Evolutionary conservation across 2,888 invertebrate genomes (phyloP).

Genomic region (Drosophila infuscata): DNA sequence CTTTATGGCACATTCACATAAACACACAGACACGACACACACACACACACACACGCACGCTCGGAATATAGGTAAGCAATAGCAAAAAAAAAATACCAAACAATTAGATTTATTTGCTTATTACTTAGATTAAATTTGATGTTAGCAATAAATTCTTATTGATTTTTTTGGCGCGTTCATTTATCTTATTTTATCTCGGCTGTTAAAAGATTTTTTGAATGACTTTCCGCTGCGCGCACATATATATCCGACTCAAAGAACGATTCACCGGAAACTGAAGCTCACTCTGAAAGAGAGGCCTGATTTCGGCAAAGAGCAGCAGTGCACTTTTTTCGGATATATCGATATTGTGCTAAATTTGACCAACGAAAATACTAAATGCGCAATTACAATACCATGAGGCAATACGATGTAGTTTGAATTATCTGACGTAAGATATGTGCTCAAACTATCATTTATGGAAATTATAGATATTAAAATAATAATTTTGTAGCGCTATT

Average conservation of each 20-base stretch:
- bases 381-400: not conserved
- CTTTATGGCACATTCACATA: constrained; percentile 24
- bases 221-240: constrained; percentile 3
- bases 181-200: constrained; percentile 23
- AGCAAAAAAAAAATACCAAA: constrained; percentile 1
- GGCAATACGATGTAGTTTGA: not conserved
- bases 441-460: not conserved
- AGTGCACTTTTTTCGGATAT: constrained; percentile 28
- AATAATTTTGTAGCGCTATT: not conserved
- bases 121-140: constrained; percentile 11
- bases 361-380: constrained; percentile 5
- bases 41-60: constrained; percentile 11
- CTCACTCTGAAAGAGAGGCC: constrained; percentile 8
- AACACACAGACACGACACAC: constrained; percentile 16
- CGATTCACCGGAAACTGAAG: constrained; percentile 54
- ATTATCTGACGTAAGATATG: not conserved
- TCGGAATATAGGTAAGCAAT: constrained; percentile 4
- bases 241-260: constrained; percentile 29
- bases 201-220: constrained; percentile 7
- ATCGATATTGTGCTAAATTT: constrained; percentile 7
- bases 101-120: not conserved
- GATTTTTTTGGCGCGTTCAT: constrained; percentile 40
- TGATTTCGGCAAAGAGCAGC: constrained; percentile 5
- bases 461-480: not conserved
- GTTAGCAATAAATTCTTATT: constrained; percentile 14